Evolutionary conservation across 2,888 invertebrate species (phyloP), one percentile per base, ranked within the genome.

Genomic region (Temnothorax ravouxi): DNA sequence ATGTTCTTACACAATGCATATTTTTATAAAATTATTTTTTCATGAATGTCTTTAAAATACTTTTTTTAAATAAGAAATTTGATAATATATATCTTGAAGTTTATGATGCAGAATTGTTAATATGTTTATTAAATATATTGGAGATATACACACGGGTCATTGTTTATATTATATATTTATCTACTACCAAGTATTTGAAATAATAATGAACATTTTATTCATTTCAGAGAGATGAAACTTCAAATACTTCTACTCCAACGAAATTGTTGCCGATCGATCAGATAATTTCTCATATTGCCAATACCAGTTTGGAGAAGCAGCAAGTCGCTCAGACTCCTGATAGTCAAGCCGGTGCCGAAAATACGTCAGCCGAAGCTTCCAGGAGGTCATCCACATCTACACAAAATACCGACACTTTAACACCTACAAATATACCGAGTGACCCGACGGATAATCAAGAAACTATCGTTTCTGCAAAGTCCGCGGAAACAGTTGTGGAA

Each of bases 151-250:
- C 29, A 29, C 29, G 8, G 1, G 15, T 44, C 9, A 59, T 59
- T 71, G 29, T 61, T 21, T 79, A 25, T 62, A 6, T 41, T 75
- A 34, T 59, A n/a, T 38, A 8, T 41, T 54, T 77, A 77, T 41
- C n/a, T 64, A 5, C 52, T 4, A 34, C 15, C 1, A 67, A 44
- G 8, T 54, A 80, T 59, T 71, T 59, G 2, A 85, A 69, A 29
- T 41, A 56, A 54, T 44, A 76, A 62, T 11, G 2, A 76, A 80
- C 76, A 85, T 82, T 72, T 79, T 80, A 85, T 86, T 77, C 64
- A 72, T 95, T 95, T 50, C 94, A 95, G 95, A 95, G 95, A 93
- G 95, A 95, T 91, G 95, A 95, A 92, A 94, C 95, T 64, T 95
- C 94, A 3, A 95, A 94, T 69, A 92, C 93, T 3, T 94, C 93